Conservation (phyloP, 2,797 vertebrate species). For the Falco rusticolus region DNA sequence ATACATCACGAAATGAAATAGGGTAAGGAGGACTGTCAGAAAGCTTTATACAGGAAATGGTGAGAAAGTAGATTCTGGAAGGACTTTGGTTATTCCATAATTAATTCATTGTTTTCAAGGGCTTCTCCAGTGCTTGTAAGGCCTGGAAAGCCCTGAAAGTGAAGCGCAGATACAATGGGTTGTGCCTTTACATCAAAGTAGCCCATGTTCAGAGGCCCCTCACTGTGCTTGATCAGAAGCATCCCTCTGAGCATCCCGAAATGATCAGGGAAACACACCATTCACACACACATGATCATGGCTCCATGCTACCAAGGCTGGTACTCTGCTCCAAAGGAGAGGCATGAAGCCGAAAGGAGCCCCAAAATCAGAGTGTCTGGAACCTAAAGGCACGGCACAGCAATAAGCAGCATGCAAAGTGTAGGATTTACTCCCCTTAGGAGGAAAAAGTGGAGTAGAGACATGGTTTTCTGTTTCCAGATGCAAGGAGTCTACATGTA, state of each 20-base stretch:
- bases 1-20: neutral
- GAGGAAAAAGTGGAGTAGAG: neutral
- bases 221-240: neutral
- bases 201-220: neutral
- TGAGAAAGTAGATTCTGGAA: neutral
- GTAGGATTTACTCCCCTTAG: neutral
- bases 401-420: neutral
- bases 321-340: neutral
- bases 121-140: neutral
- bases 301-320: neutral
- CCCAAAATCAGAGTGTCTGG: neutral
- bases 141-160: neutral
- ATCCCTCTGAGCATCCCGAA: neutral
- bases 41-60: neutral
- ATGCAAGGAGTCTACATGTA: neutral
- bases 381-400: neutral
- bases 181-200: neutral
- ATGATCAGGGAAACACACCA: accelerated
- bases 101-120: neutral
- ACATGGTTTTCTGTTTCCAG: neutral
- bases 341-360: neutral
- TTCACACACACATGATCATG: accelerated
- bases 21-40: neutral
- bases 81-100: neutral
- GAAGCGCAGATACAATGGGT: neutral